Base-by-base conservation (phyloP, 2,888 invertebrate genomes). In the Horisme vitalbata region DNA sequence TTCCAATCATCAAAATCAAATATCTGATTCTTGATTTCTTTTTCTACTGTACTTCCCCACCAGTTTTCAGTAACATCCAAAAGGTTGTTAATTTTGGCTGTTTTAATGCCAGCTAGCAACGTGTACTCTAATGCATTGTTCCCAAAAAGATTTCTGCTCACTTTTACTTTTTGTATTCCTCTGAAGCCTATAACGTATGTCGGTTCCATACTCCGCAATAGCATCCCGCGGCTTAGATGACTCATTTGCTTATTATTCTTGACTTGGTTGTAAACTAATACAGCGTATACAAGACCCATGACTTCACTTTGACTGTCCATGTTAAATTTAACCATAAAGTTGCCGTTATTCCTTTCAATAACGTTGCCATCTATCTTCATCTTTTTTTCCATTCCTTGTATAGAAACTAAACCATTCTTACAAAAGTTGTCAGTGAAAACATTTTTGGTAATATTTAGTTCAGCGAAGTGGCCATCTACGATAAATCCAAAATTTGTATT, bases 1-100 rank as follows among this genome's bases (percentile, higher is more conserved):
- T 99, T 99, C 99, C 99, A 99, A 75, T 99, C 99, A 75, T 99
- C 98, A 80, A 99, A 99, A 83, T 99, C 99, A 74, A 99, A 99
- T 65, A 99, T 98, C 70, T 93, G 92, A 36, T 93, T 91, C 60
- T 93, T 93, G 39, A 99, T 99, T 41, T 91, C 91, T 3, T 83
- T 86, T 37, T 95, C 93, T 41, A 94, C 91, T 0, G 89, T 86
- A 2, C 94, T 94, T 7, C 99, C 99, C 99, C 99, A 99, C 96
- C 97, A 99, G 77, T 99, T 99, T 76, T 97, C 95, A 6, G 92
- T 92, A 0, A 97, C 97, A 72, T 99, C 95, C 41, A 99, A 90
- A 28, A 92, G 92, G 67, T 97, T 98, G 55, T 96, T 94, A 1
- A 98, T 91, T 58, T 95, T 95, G 0, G 98, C 96, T 0, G 98